Evolutionary conservation across 64 coral and sea anemone genomes (phyloP), one percentile per base, ranked within the genome.

Genomic region (Montipora cactus): DNA sequence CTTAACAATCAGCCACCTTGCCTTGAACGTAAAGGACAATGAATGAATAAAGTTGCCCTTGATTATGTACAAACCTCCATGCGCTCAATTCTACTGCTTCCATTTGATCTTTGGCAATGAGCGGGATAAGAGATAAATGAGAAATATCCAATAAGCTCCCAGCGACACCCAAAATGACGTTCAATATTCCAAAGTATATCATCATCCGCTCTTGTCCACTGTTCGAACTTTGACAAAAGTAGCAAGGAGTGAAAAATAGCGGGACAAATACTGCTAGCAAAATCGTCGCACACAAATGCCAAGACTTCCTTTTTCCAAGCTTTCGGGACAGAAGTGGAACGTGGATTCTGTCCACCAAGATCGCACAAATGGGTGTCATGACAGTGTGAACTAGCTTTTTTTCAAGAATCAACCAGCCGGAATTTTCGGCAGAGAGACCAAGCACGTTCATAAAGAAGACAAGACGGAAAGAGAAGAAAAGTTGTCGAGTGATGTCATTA

Each of bases 291-390:
- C 49, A 18, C 76, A 78, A 50, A 78, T 78, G 76, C 76, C 76
- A 78, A 4, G 76, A 16, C 76, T 78, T 78, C 16, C 47, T 78
- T 50, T 28, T 78, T 16, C 76, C 76, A 49, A 78, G 44, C 76
- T 50, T 78, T 46, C 15, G 3, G 46, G 76, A 78, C 45, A 78
- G 14, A 16, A 19, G 49, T 49, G 76, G 45, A 7, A 78, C 4
- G 25, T 76, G 20, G 74, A 76, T 47, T 76, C 28, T 76, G 22
- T 76, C 74, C 6, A 76, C 71, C 11, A 76, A 20, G 7, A 45
- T 45, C 2, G 23, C 74, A 7, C 74, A 45, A 25, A 76, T 1
- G 44, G 74, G 74, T 3, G 74, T 2, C 10, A 14, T 4, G 44
- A 76, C 2, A 12, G 74, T 20, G 74, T 12, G 74, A 22, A 44